Base-by-base conservation (phyloP, 2,888 invertebrate species). In the Drosophila anomelani region DNA sequence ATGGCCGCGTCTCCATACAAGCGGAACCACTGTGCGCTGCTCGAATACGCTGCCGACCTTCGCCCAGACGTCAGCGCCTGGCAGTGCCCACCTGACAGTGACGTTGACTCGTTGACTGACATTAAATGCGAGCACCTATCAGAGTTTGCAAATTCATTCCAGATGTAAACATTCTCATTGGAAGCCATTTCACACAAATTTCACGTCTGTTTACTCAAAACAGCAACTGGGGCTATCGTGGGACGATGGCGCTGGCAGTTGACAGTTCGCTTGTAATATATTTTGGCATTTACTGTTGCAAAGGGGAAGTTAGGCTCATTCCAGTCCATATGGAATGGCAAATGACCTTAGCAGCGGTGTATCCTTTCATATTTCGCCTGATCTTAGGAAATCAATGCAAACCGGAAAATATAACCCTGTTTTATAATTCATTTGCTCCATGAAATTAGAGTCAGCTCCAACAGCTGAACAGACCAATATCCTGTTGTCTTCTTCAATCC, bases 81-180 rank as follows among this genome's bases (percentile, higher is more conserved):
- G 46, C 77, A 49, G 66, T 44, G 43, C 57, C 43, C 53, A 49
- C 55, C 66, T 81, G 85, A 75, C 79, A 80, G 76, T 81, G 84
- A 81, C 80, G 81, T 74, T 79, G 81, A 76, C 80, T 81, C 66
- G 77, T 70, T 83, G 81, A 85, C 84, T 85, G 86, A 85, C 81
- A 78, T 74, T 76, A 61, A 83, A 85, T 84, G 86, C 81, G 85
- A 80, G 78, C 85, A 85, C 82, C 87, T 84, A 87, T 81, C 83
- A 84, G 75, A 79, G 74, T 71, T 79, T 77, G 85, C 81, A 83
- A 86, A 83, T 86, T 84, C 83, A 86, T 81, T 84, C 79, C 83
- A 84, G 83, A 81, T 84, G 83, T 84, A 81, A 86, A 84, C 78
- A 81, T 86, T 84, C 83, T 78, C 83, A 86, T 76, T 81, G 83